Evolutionary conservation across 1,140 invertebrate species (phyloP), one percentile per base, ranked within the genome.

Genomic region (Acromyrmex echinatior): DNA sequence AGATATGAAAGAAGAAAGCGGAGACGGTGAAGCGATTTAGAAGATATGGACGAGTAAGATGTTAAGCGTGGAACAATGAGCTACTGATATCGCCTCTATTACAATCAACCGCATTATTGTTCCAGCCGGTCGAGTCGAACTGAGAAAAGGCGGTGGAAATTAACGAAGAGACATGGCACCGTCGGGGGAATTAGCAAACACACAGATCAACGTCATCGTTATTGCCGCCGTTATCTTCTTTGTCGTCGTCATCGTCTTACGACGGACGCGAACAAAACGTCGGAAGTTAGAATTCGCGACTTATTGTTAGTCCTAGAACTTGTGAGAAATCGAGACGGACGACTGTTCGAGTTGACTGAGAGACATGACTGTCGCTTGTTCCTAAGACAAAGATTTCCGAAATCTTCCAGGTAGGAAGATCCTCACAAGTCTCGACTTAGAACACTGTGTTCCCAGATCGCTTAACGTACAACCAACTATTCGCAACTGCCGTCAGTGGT

Each of bases 81-180:
- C 78, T 79, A 63, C 76, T 90, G 86, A 92, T 91, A 90, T 82
- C 78, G 31, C 21, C 70, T 73, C 82, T 87, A 87, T 90, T 89
- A 91, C 90, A 92, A 93, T 93, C 90, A 90, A 87, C 86, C 76
- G 79, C 79, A 86, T 93, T 91, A 92, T 92, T 93, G 88, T 92
- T 87, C 88, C 78, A 74, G 35, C 62, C 21, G 68, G 53, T 56
- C 86, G 84, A 89, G 35, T 58, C 45, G 51, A 88, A 90, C 62
- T 21, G 85, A 76, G 86, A 90, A 90, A 90, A 89, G 89, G 88
- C 89, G 88, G 88, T 74, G 70, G 70, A 65, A 88, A 90, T 90
- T 88, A 86, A 88, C 70, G 86, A 88, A 86, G 51, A 70, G 73
- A 76, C 56, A 81, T 31, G 70, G 39, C 56, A 39, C 5, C 56